These are phyloP conservation scores for Lampris incognitus DNA, from an alignment of 2,113 vertebrate species.

Conservation along the genomic window DNA sequence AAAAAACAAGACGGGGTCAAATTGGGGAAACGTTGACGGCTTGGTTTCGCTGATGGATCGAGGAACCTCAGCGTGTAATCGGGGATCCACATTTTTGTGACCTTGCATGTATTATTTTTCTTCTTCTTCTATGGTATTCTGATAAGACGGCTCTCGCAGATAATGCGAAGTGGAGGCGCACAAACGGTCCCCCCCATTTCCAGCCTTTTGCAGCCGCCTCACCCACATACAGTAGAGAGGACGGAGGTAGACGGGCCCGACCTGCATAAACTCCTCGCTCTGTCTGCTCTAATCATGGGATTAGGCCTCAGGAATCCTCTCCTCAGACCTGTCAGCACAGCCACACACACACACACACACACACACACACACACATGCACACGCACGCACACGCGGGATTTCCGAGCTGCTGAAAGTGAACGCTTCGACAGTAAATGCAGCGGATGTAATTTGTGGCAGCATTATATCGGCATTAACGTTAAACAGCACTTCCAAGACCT, in stretches of 20 bases:
- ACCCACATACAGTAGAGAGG: conserved; percentile 58
- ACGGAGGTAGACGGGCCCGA: conserved; percentile 49
- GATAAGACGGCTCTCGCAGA: too few relatives aligned
- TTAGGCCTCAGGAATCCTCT: conserved; percentile 73
- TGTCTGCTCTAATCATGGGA: conserved; percentile 78
- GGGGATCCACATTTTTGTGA: not conserved
- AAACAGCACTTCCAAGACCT: not conserved
- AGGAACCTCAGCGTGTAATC: not conserved
- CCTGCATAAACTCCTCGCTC: conserved; percentile 77
- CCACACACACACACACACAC: conserved; percentile 2
- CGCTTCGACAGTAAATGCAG: conserved; percentile 17
- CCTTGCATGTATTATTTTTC: too few relatives aligned
- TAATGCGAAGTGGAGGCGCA: conserved; percentile 39
- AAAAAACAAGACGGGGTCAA: not conserved
- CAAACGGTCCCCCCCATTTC: conserved; percentile 25
- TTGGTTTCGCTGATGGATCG: conserved; percentile 1
- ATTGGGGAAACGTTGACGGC: not conserved
- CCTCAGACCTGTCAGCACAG: conserved; percentile 23
- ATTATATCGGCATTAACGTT: not conserved
- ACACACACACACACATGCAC: conserved; percentile 3
- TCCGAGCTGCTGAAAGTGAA: conserved; percentile 20
- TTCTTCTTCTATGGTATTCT: too few relatives aligned
- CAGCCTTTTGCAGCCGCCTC: conserved; percentile 44
- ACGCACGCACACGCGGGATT: conserved; percentile 26
- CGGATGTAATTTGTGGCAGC: not conserved